Base-by-base conservation (phyloP, 1,140 invertebrate species). In the Aphelenchoides besseyi region DNA sequence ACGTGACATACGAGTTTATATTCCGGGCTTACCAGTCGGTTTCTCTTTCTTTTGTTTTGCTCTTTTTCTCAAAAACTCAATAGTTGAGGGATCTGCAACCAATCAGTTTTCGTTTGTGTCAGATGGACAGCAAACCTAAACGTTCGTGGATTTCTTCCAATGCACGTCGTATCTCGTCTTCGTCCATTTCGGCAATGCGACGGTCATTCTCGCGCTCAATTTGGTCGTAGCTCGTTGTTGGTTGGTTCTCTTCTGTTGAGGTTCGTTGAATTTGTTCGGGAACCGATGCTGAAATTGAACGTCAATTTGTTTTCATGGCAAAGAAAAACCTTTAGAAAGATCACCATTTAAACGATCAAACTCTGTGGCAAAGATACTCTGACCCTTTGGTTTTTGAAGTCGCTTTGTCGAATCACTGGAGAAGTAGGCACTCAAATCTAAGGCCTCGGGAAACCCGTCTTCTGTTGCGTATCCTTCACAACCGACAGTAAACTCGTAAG, bases 141-240 rank as follows among this genome's bases (percentile, higher is more conserved):
- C 63, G 30, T 55, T 66, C 63, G 36, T 66, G 30, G n/a, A 66
- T 66, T 29, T 66, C 63, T 37, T 37, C 16, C 63, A 33, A 36
- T 33, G 63, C 16, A 12, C 30, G 30, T 3, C 30, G 32, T n/a
- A 66, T 37, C 1, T 66, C 63, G 30, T 66, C 30, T 23, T 1
- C 32, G 30, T 66, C 63, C 63, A 66, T 66, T 66, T 33, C 26
- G 1, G 16, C 36, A 1, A 66, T 66, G n/a, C 36, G 30, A 12
- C 30, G 16, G 12, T 12, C n/a, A 35, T 66, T 66, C 32, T 66
- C 63, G 12, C 16, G 32, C 36, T 66, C 63, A 53, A 66, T 66
- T 29, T 66, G 32, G 36, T 66, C 36, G 32, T 32, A 66, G 63
- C 23, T 37, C 0, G 16, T n/a, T n/a, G n/a, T n/a, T n/a, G n/a